Evolutionary conservation across 92 coral and sea anemone species (phyloP).

Genomic region (Bergia sp.): DNA sequence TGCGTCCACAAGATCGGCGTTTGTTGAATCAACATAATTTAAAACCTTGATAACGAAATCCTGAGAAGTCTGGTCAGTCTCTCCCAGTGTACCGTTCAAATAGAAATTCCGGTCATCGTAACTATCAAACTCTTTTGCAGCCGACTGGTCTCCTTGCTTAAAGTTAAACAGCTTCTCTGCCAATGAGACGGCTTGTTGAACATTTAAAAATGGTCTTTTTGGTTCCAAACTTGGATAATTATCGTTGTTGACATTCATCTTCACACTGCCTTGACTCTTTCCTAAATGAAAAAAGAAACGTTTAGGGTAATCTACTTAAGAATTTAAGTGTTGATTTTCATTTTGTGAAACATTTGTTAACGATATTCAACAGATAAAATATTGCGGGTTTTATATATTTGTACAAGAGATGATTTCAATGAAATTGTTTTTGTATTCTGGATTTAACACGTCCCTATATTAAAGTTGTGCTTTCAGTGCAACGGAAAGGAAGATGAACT

Average conservation of each 20-base stretch:
- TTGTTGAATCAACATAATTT: conserved; percentile 62
- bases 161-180: conserved; percentile 68
- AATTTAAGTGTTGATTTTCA: too few species aligned
- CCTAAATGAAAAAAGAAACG: conserved; percentile 14
- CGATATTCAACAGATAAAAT: too few species aligned
- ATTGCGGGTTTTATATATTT: too few species aligned
- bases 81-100: conserved; percentile 51
- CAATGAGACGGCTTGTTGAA: conserved; percentile 52
- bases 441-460: too few species aligned
- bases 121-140: conserved; percentile 69
- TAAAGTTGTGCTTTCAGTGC: too few species aligned
- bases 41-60: conserved; percentile 76
- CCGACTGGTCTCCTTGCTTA: conserved; percentile 20
- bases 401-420: too few species aligned
- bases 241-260: not conserved
- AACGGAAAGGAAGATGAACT: too few species aligned
- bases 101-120: conserved; percentile 80
- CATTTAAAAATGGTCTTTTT: conserved; percentile 59
- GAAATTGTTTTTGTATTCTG: too few species aligned
- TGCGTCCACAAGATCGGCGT: conserved; percentile 56
- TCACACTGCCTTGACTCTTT: not conserved
- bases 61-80: not conserved
- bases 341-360: too few species aligned
- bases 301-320: too few species aligned
- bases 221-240: not conserved